Percentiles rank a stretch among this genome's conserved stretches.
phyloP scores from a whole-genome alignment of 2,113 vertebrate species.

The Sitta europaea region DNA sequence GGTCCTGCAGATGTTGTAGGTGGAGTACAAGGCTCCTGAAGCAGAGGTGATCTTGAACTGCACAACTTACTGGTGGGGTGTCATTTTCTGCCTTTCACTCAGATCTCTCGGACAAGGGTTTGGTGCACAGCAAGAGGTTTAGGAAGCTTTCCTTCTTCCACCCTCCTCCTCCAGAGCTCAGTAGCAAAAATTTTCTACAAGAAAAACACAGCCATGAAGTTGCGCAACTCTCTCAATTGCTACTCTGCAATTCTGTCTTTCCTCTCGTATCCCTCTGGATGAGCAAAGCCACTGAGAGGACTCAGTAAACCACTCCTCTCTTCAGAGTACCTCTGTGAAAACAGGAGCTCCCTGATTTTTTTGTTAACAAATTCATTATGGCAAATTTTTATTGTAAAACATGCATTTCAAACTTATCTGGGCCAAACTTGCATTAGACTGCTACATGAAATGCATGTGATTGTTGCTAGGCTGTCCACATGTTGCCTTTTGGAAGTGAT shows the following conservation, averaged over 20 bases:
- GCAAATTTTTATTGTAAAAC: not conserved
- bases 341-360: not conserved
- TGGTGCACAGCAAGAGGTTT: not conserved
- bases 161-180: not conserved
- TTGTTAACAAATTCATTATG: not conserved
- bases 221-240: too few relatives aligned
- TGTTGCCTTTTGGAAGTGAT: not conserved
- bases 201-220: not conserved
- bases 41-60: not conserved
- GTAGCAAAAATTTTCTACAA: not conserved
- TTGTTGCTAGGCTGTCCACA: not conserved
- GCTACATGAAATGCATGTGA: not conserved
- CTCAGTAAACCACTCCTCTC: not conserved
- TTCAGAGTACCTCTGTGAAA: rapidly evolving
- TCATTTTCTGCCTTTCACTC: not conserved
- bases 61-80: not conserved
- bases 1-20: not conserved
- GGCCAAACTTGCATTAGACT: not conserved
- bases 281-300: not conserved
- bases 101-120: not conserved
- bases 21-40: not conserved
- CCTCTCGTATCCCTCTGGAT: not conserved
- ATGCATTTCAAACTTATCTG: not conserved
- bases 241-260: not conserved
- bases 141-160: not conserved